These are phyloP conservation scores for Drosophila hamatofila DNA, from an alignment of 2,888 invertebrate genomes.

Conservation along the genomic window DNA sequence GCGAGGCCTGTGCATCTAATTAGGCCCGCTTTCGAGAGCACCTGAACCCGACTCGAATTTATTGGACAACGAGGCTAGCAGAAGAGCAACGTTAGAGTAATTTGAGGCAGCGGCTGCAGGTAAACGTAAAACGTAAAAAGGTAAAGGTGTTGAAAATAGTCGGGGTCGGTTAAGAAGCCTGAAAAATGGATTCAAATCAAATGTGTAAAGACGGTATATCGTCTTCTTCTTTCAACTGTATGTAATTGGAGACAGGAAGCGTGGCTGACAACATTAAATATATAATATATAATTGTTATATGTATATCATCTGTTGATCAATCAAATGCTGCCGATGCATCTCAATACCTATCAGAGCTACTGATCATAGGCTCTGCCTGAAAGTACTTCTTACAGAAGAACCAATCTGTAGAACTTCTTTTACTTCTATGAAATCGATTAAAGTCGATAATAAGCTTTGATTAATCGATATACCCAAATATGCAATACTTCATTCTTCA, in stretches of 20 bases:
- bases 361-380: too few species aligned
- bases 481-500: not conserved
- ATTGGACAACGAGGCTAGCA: constrained; percentile 34
- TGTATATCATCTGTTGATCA: too few species aligned
- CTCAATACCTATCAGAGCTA: too few species aligned
- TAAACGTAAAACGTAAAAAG: constrained; percentile 10
- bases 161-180: not conserved
- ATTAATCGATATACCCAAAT: not conserved
- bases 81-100: not conserved
- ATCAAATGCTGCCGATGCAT: too few species aligned
- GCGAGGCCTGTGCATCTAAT: constrained; percentile 51
- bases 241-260: not conserved
- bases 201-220: not conserved
- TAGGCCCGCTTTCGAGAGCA: constrained; percentile 53
- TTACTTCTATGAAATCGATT: not conserved
- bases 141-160: constrained; percentile 33
- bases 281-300: too few species aligned
- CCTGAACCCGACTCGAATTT: constrained; percentile 53
- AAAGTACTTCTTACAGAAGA: too few species aligned
- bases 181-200: constrained; percentile 4
- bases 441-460: not conserved
- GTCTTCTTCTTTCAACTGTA: not conserved
- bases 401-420: too few species aligned
- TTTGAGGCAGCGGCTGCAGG: constrained; percentile 22
- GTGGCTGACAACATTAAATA: not conserved